Percentiles rank a stretch among this genome's conserved stretches.
Evolutionary conservation across 2,797 vertebrate species (phyloP).

Genomic region (Sternarchorhynchus goeldii): DNA sequence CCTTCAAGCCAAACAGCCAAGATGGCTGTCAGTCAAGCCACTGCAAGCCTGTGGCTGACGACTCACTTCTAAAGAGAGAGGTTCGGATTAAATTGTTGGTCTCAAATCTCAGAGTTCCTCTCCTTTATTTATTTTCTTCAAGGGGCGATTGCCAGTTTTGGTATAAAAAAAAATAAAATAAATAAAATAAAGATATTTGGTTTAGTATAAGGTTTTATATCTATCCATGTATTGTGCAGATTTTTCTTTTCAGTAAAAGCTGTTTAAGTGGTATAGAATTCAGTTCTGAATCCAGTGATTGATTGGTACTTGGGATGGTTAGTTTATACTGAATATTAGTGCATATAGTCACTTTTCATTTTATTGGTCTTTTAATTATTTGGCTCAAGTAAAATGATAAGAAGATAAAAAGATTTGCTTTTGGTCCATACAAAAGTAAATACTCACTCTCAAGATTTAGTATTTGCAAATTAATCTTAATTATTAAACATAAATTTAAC

Average conservation of each 20-base stretch:
- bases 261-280: neutral
- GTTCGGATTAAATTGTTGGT: neutral
- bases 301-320: neutral
- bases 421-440: neutral
- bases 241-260: neutral
- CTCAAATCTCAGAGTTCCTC: neutral
- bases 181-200: neutral
- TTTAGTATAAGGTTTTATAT: neutral
- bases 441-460: too few relatives aligned
- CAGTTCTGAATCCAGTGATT: too few relatives aligned
- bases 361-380: neutral
- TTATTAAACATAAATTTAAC: constrained; percentile 1
- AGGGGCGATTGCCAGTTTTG: too few relatives aligned
- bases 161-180: too few relatives aligned
- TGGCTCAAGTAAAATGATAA: neutral
- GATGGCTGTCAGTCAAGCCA: constrained; percentile 43
- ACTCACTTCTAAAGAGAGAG: neutral
- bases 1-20: constrained; percentile 37
- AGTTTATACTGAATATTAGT: neutral
- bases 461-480: neutral
- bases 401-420: neutral
- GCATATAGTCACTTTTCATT: neutral
- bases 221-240: neutral
- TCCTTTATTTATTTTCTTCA: too few relatives aligned
- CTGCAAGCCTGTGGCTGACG: neutral